Evolutionary conservation across 2,888 invertebrate species (phyloP), one percentile per base, ranked within the genome.

Genomic region (Desoria tigrina): DNA sequence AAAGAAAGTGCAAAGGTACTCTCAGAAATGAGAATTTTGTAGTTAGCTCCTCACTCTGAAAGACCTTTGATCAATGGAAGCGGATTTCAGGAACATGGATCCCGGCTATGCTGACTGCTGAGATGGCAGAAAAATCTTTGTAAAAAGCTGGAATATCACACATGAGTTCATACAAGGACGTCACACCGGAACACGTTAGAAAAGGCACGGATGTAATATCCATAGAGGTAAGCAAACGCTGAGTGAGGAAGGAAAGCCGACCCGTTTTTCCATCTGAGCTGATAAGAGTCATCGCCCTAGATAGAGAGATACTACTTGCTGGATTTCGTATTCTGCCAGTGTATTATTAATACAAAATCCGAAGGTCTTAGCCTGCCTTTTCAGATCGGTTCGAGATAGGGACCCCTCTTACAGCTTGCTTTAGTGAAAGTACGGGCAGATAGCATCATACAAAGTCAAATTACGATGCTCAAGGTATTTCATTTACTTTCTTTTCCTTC

Each of bases 241-340:
- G 45, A 21, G 4, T 16, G 39, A 45, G 16, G 45, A 45, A 18
- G 45, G 45, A 45, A 45, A 45, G 16, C 4, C 16, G 45, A 45
- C 66, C 66, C 58, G 62, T 66, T 66, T 66, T 24, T 53, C 54
- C 55, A 54, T 62, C 59, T 62, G 62, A 66, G 66, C 62, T 66
- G 66, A 62, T 66, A 66, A 66, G 62, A 66, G 51, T 60, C 60
- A 45, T 45, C 45, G 45, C 45, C 45, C 45, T 21, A 3, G 39
- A 16, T 11, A 11, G n/a, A 16, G 16, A 21, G 45, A 21, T 16
- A 45, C 16, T 21, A 45, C 45, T n/a, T n/a, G n/a, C n/a, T 11
- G 45, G 21, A 16, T 21, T 45, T 45, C n/a, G 32, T 32, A 32
- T 32, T 32, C 32, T 7, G 32, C 32, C 32, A 32, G 45, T 45